Conservation (phyloP, 2,888 invertebrate species). For the Amblyjoppa fuscipennis region DNA sequence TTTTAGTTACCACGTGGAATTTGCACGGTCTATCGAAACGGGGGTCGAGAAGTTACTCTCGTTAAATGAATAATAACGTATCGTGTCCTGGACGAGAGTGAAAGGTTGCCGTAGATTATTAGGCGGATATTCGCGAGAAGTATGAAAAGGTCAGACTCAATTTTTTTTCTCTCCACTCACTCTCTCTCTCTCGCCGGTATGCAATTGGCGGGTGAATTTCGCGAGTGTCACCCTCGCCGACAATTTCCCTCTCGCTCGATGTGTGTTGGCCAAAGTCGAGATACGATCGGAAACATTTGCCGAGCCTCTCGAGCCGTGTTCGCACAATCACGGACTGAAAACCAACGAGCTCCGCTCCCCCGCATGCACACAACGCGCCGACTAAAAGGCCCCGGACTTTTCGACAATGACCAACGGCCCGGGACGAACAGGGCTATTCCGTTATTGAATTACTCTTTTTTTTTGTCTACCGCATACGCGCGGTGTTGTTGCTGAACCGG, state of each 20-base stretch:
- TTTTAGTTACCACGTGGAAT: neutral
- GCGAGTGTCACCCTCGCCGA: conserved; percentile 23
- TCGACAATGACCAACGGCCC: conserved; percentile 68
- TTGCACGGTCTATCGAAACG: neutral
- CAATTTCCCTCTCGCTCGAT: conserved; percentile 53
- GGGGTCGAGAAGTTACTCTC: conserved; percentile 8
- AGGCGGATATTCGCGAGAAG: neutral
- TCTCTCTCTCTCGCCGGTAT: conserved; percentile 2
- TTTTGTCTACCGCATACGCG: conserved; percentile 31
- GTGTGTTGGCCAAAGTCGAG: conserved; percentile 36
- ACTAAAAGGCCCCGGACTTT: conserved; percentile 64
- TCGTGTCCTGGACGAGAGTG: neutral
- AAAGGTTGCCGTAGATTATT: conserved; percentile 13
- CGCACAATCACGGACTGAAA: conserved; percentile 49
- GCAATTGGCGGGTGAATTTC: conserved; percentile 28
- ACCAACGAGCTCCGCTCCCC: conserved; percentile 33
- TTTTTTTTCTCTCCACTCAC: neutral
- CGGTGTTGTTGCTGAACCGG: conserved; percentile 18
- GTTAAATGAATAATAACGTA: conserved; percentile 46
- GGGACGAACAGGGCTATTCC: conserved; percentile 57
- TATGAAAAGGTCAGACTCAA: conserved; percentile 21
- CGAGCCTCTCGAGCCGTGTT: conserved; percentile 37
- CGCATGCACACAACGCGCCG: neutral
- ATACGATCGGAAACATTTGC: conserved; percentile 66
- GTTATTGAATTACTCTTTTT: conserved; percentile 64